Percentiles rank a stretch among this genome's conserved stretches.
These are phyloP conservation scores for Volucella bombylans DNA, from an alignment of 2,888 invertebrate species.

Conservation along the genomic window DNA sequence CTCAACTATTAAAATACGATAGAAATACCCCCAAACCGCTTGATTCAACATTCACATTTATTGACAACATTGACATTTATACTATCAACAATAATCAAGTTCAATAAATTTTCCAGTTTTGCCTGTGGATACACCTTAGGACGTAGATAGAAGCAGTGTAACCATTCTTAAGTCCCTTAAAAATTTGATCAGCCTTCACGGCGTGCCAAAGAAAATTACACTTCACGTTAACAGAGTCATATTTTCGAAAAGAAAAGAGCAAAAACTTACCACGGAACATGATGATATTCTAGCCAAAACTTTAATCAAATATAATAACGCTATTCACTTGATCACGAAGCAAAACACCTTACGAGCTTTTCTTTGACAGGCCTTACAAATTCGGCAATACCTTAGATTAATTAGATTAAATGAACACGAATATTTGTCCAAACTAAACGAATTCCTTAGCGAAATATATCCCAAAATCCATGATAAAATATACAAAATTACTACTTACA, in stretches of 20 bases:
- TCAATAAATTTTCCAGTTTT: conserved; percentile 57
- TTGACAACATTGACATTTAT: too few relatives aligned
- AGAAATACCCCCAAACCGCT: conserved; percentile 62
- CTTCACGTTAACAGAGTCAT: conserved; percentile 56
- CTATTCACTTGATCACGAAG: conserved; percentile 53
- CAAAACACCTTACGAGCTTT: conserved; percentile 34
- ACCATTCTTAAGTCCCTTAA: conserved; percentile 24
- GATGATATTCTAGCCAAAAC: conserved; percentile 56
- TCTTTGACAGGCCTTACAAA: conserved; percentile 21
- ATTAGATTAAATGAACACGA: conserved; percentile 10
- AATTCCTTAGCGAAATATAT: conserved; percentile 21
- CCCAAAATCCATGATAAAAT: conserved; percentile 44
- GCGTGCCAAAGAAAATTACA: conserved; percentile 32
- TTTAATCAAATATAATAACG: conserved; percentile 48
- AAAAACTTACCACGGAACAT: conserved; percentile 23
- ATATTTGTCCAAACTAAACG: conserved; percentile 7
- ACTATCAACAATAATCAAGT: conserved; percentile 48
- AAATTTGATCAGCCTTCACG: conserved; percentile 19
- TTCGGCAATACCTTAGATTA: conserved; percentile 31
- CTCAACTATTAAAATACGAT: conserved; percentile 62
- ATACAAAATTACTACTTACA: conserved; percentile 4
- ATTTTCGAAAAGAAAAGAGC: neutral
- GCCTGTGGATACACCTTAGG: conserved; percentile 28
- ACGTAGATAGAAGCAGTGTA: conserved; percentile 28
- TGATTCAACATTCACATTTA: too few relatives aligned